Evolutionary conservation across 2,113 vertebrate species (phyloP).

Genomic region (Phaethornis superciliosus): DNA sequence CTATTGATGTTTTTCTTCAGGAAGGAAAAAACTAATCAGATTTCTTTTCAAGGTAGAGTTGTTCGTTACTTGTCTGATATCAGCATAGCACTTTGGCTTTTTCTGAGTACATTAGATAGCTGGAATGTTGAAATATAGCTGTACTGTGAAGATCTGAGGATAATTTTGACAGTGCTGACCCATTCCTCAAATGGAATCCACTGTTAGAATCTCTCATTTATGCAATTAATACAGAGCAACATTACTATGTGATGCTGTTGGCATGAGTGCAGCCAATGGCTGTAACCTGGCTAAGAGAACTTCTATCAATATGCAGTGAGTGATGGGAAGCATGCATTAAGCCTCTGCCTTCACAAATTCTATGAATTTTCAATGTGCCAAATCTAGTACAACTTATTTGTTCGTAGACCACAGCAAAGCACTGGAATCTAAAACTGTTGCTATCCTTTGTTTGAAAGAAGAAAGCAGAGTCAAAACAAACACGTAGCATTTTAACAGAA

Average conservation of each 20-base stretch:
- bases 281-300: not conserved
- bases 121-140: not conserved
- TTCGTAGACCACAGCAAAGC: not conserved
- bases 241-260: slow-evolving; percentile 15
- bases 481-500: not conserved
- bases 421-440: not conserved
- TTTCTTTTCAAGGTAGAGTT: not conserved
- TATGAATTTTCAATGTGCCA: slow-evolving; percentile 56
- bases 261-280: not conserved
- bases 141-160: not conserved
- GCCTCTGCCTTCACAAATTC: slow-evolving; percentile 7
- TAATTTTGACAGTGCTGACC: not conserved
- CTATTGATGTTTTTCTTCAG: not conserved
- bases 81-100: not conserved
- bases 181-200: not conserved
- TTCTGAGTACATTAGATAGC: not conserved
- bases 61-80: not conserved
- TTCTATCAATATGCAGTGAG: not conserved
- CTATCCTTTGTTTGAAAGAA: slow-evolving; percentile 18
- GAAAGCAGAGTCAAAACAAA: not conserved
- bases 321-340: slow-evolving; percentile 7
- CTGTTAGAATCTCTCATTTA: slow-evolving; percentile 43
- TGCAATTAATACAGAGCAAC: slow-evolving; percentile 28
- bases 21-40: not conserved
- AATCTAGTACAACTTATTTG: slow-evolving; percentile 37